These are phyloP conservation scores for Dryocosmus kuriphilus DNA, from an alignment of 2,888 invertebrate genomes.

Conservation along the genomic window DNA sequence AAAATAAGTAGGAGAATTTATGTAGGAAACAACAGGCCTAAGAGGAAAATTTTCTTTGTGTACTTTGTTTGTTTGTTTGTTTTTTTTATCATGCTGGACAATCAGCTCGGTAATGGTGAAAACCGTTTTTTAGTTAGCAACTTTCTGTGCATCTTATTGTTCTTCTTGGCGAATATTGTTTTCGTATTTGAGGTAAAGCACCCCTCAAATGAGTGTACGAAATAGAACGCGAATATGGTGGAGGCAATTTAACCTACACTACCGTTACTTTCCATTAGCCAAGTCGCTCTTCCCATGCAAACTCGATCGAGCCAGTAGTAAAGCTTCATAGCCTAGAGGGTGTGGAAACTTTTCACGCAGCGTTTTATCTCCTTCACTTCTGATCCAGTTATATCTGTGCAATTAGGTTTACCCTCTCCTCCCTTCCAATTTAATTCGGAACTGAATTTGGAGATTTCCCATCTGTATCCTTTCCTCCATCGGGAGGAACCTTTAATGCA, in stretches of 20 bases:
- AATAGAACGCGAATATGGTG: background rate
- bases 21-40: too few species aligned
- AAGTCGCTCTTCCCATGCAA: slow-evolving; percentile 11
- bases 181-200: background rate
- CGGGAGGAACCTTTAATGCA: background rate
- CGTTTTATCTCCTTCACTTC: slow-evolving; percentile 12
- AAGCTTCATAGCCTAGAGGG: slow-evolving; percentile 21
- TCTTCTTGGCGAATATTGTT: slow-evolving; percentile 5
- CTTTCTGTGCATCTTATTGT: slow-evolving; percentile 1
- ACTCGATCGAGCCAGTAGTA: background rate
- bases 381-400: slow-evolving; percentile 35
- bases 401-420: slow-evolving; percentile 20
- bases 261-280: slow-evolving; percentile 18
- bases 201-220: background rate
- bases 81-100: background rate
- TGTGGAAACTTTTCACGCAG: slow-evolving; percentile 27
- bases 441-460: slow-evolving; percentile 27
- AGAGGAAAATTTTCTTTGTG: too few species aligned
- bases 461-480: background rate
- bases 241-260: slow-evolving; percentile 3
- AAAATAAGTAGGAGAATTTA: too few species aligned
- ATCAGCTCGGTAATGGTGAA: background rate
- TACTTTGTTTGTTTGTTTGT: too few species aligned
- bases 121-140: background rate
- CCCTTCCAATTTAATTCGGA: slow-evolving; percentile 7